Base-by-base conservation (phyloP, 2,797 vertebrate genomes). In the Halcyon leucocephala region DNA sequence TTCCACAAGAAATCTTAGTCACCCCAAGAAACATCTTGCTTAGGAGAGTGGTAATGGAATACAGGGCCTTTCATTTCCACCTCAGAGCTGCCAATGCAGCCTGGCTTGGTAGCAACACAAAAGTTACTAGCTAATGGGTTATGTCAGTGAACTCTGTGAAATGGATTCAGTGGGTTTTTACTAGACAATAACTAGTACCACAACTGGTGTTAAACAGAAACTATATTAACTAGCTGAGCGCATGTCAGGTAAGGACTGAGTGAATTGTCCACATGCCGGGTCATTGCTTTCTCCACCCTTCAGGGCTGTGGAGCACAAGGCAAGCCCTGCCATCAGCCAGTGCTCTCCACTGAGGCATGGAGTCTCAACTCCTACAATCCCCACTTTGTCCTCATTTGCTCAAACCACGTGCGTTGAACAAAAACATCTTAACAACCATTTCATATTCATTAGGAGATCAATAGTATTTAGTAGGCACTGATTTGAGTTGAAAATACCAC, bases 1-100 rank as follows among this genome's bases (percentile, higher is more conserved):
- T 95, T 91, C 83, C 86, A 67, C 70, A 66, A 81, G 94, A 96
- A 97, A 94, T 88, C 81, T 74, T 84, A 96, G 86, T 94, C 11
- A 1, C 94, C 89, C 90, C 78, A 89, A 97, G 92, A 83, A 97
- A 55, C 44, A 3, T 66, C 81, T 90, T 4, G 1, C 88, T 95
- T 60, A 44, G 79, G 79, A 66, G 74, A 86, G 73, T 0, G 0
- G 89, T 94, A 96, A 96, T 70, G 85, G 89, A 92, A 94, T 88
- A 96, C 51, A 24, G 73, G 52, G 69, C 60, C 84, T 94, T 96
- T 95, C 94, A 93, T 89, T 74, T 89, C 31, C 0, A 0, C 78
- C 72, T 71, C 10, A 1, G 37, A 0, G 2, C 77, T 1, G 1
- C 5, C 0, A 79, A 69, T 4, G 2, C 14, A 1, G 71, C 84